Percentiles rank a stretch among this genome's conserved stretches.
Conservation (phyloP, 37 sponge, comb jelly and placozoan genomes). For the Halisarca cf. caerulea region DNA sequence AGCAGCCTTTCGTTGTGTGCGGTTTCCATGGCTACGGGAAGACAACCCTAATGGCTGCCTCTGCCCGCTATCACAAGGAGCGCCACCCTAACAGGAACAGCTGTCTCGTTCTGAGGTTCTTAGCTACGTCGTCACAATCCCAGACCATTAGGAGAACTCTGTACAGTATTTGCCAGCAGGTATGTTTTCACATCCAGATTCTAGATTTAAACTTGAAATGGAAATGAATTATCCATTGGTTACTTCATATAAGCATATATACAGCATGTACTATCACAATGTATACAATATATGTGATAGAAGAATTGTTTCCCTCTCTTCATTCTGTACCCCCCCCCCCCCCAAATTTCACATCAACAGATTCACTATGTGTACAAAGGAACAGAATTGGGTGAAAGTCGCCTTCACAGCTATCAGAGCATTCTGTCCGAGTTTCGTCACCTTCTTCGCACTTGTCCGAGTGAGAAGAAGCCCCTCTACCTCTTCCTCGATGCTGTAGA, state of each 20-base stretch:
- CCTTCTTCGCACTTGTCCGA: conserved; percentile 20
- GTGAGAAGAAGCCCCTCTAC: conserved; percentile 38
- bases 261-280: too few relatives aligned
- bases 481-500: conserved; percentile 82
- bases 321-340: too few relatives aligned
- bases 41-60: conserved; percentile 64
- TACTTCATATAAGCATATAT: too few relatives aligned
- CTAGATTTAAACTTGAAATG: too few relatives aligned
- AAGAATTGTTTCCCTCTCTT: too few relatives aligned
- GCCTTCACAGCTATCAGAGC: conserved; percentile 37
- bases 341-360: not conserved
- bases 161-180: conserved; percentile 74
- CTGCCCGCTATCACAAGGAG: conserved; percentile 39
- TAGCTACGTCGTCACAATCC: conserved; percentile 66
- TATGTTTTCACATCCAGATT: too few relatives aligned
- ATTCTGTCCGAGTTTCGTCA: conserved; percentile 15
- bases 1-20: conserved; percentile 64
- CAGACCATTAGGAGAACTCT: conserved; percentile 41
- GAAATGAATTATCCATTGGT: too few relatives aligned
- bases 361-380: conserved; percentile 12
- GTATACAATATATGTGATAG: conserved; percentile 18
- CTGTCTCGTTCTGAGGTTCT: conserved; percentile 61
- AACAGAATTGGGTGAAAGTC: not conserved
- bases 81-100: conserved; percentile 20
- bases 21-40: conserved; percentile 76